A percentile compares a stretch with the other conserved stretches of the same genome.
phyloP scores from a whole-genome alignment of 1,140 invertebrate genomes.

The Drosophila insularis region DNA sequence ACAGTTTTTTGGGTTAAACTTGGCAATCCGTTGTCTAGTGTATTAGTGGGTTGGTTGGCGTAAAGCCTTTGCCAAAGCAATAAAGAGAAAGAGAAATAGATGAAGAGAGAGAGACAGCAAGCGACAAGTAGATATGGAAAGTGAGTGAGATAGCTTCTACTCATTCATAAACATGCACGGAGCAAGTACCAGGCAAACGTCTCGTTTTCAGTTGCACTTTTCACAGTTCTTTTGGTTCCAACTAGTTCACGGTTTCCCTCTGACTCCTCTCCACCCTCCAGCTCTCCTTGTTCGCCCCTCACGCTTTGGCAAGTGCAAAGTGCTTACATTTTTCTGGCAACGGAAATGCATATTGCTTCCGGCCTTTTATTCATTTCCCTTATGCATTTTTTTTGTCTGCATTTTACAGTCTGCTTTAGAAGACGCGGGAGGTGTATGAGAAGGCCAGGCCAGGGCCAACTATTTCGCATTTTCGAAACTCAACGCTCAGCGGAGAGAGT shows the following conservation, averaged over 20 bases:
- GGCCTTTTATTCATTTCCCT: slow-evolving; percentile 61
- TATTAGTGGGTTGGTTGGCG: slow-evolving; percentile 33
- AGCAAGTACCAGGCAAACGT: slow-evolving; percentile 19
- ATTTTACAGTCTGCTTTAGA: slow-evolving; percentile 30
- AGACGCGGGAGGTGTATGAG: background rate
- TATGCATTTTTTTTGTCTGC: slow-evolving; percentile 40
- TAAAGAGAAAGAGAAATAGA: slow-evolving; percentile 27
- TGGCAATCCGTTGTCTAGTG: slow-evolving; percentile 32
- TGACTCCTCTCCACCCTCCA: background rate
- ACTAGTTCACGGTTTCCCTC: slow-evolving; percentile 15
- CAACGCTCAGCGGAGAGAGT: slow-evolving; percentile 5
- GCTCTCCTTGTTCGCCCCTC: background rate
- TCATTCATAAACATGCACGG: slow-evolving; percentile 47
- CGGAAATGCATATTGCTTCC: slow-evolving; percentile 74
- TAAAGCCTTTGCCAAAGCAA: slow-evolving; percentile 23
- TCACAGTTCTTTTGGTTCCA: slow-evolving; percentile 18
- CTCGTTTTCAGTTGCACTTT: slow-evolving; percentile 48
- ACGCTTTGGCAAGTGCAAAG: slow-evolving; percentile 54
- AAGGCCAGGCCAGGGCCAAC: slow-evolving; percentile 13
- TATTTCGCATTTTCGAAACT: slow-evolving; percentile 33
- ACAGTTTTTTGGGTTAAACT: slow-evolving; percentile 41
- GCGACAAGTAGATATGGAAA: slow-evolving; percentile 31
- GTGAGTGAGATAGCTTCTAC: slow-evolving; percentile 7
- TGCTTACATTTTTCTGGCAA: slow-evolving; percentile 74
- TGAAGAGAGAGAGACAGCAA: slow-evolving; percentile 10